These are phyloP conservation scores for Elysia chlorotica DNA, from an alignment of 1,140 invertebrate species.

Conservation along the genomic window DNA sequence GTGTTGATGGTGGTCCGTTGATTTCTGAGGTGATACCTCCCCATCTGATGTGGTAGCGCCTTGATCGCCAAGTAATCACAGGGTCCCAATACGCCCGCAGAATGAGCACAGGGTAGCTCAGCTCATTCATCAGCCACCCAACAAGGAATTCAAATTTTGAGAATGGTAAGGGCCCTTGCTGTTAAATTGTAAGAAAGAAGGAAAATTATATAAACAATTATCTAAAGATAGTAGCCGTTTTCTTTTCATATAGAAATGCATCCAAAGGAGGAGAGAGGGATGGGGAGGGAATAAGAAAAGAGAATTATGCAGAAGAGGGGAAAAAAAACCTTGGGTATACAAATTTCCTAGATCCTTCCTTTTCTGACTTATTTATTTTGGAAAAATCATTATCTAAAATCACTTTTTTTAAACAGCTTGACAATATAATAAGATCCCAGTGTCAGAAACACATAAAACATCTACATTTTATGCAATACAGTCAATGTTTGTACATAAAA, in stretches of 20 bases:
- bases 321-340: too few relatives aligned
- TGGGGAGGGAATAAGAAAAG: too few relatives aligned
- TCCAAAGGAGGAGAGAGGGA: too few relatives aligned
- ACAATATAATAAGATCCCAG: neutral
- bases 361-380: too few relatives aligned
- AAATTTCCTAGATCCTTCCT: too few relatives aligned
- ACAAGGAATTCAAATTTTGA: constrained; percentile 93
- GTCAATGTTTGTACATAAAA: neutral
- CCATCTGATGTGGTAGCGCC: constrained; percentile 87
- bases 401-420: too few relatives aligned
- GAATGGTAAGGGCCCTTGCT: constrained; percentile 91
- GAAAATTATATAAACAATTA: too few relatives aligned
- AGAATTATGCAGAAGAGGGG: too few relatives aligned
- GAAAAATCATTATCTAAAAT: too few relatives aligned
- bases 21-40: constrained; percentile 73
- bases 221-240: too few relatives aligned
- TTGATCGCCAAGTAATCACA: constrained; percentile 87
- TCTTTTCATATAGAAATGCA: too few relatives aligned
- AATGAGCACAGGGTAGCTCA: constrained; percentile 86
- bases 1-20: neutral
- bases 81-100: constrained; percentile 82
- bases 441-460: neutral
- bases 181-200: constrained; percentile 62
- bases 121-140: constrained; percentile 93
- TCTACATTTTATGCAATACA: neutral